Evolutionary conservation across 2,113 vertebrate genomes (phyloP).

Genomic region (Phalacrocorax carbo): DNA sequence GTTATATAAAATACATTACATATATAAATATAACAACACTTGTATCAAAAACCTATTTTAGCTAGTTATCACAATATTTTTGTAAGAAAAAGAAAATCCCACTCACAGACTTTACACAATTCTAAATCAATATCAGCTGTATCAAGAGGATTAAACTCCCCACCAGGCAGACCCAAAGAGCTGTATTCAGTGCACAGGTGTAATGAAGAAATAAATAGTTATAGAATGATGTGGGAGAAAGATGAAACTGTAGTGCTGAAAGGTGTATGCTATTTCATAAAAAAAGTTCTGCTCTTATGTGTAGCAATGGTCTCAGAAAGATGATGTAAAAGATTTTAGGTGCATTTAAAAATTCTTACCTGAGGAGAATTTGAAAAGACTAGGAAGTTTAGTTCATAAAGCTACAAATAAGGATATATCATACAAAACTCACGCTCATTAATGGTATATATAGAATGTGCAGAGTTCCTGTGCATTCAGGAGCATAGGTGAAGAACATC

Average conservation of each 20-base stretch:
- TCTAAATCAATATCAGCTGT: background rate
- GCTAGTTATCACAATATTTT: background rate
- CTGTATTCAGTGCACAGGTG: background rate
- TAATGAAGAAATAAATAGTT: background rate
- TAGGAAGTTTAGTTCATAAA: background rate
- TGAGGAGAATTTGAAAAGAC: background rate
- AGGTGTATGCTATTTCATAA: background rate
- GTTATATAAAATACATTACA: background rate
- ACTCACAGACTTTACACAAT: background rate
- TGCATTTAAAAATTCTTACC: background rate
- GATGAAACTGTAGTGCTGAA: background rate
- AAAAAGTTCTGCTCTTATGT: background rate
- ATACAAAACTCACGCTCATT: background rate
- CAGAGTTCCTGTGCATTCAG: background rate
- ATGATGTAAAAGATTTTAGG: background rate
- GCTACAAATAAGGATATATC: background rate
- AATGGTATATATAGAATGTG: background rate
- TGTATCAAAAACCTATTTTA: background rate
- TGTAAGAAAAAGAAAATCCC: background rate
- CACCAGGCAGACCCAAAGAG: background rate
- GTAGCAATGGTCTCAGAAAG: background rate
- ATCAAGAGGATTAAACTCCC: background rate
- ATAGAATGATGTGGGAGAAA: background rate
- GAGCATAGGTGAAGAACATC: background rate
- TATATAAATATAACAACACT: background rate